Conservation (phyloP, 2,113 vertebrate genomes). For the Serilophus lunatus region DNA sequence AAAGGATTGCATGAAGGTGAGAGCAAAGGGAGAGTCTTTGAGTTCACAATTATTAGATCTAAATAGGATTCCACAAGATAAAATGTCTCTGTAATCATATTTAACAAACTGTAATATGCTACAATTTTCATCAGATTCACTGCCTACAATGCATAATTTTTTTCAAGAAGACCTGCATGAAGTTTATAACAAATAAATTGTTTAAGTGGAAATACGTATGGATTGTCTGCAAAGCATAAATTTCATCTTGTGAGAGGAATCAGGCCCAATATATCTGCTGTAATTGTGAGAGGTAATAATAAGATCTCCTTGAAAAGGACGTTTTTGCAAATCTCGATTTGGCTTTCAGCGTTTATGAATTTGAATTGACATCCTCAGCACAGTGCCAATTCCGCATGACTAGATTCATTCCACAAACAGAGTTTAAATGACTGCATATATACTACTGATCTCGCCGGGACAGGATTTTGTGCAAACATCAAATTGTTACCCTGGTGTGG, state of each 20-base stretch:
- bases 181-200: not conserved
- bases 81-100: conserved; percentile 2
- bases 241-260: not conserved
- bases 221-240: not conserved
- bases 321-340: conserved; percentile 49
- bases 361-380: conserved; percentile 55
- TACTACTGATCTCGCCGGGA: not conserved
- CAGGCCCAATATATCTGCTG: not conserved
- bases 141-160: not conserved
- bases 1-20: not conserved
- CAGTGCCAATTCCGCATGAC: conserved; percentile 47
- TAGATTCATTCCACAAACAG: conserved; percentile 16
- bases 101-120: conserved; percentile 24
- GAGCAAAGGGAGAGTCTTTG: not conserved
- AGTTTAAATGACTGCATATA: not conserved
- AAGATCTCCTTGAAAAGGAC: conserved; percentile 58
- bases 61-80: not conserved
- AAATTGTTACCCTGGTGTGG: not conserved
- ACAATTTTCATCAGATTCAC: not conserved
- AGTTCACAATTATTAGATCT: not conserved
- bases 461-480: not conserved
- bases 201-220: not conserved
- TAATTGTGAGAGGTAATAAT: conserved; percentile 47
- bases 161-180: not conserved
- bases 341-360: conserved; percentile 62